Conservation (phyloP, 2,113 vertebrate genomes). For the Bombycilla garrulus region DNA sequence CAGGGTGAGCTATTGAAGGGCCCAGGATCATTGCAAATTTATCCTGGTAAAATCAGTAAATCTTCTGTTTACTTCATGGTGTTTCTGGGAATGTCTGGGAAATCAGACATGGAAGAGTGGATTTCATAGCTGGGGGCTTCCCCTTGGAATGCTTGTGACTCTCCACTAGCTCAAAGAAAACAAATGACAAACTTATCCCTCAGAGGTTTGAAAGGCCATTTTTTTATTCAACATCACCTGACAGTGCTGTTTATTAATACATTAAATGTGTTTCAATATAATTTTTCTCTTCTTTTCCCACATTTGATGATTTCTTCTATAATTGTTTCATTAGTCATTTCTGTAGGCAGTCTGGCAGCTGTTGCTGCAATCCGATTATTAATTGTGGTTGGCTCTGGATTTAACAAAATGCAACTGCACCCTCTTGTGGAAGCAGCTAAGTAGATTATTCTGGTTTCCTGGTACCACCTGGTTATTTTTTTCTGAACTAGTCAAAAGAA, state of each 20-base stretch:
- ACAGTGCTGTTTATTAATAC: background rate
- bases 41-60: background rate
- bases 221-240: background rate
- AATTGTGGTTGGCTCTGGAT: background rate
- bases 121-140: background rate
- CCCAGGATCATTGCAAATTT: background rate
- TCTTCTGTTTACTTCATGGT: background rate
- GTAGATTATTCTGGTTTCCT: background rate
- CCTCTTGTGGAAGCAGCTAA: conserved; percentile 32
- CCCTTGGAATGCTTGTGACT: background rate
- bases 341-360: conserved; percentile 4
- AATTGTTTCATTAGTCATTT: conserved; percentile 15
- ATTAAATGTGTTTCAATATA: background rate
- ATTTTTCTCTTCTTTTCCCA: background rate
- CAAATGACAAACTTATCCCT: background rate
- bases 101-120: background rate
- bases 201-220: background rate
- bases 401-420: conserved; percentile 39
- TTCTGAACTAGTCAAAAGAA: background rate
- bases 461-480: background rate
- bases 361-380: background rate
- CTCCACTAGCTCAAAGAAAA: background rate
- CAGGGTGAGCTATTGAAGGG: background rate
- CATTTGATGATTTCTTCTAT: background rate
- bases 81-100: background rate